phyloP scores from a whole-genome alignment of 2,113 vertebrate genomes.

The Cynocephalus volans region DNA sequence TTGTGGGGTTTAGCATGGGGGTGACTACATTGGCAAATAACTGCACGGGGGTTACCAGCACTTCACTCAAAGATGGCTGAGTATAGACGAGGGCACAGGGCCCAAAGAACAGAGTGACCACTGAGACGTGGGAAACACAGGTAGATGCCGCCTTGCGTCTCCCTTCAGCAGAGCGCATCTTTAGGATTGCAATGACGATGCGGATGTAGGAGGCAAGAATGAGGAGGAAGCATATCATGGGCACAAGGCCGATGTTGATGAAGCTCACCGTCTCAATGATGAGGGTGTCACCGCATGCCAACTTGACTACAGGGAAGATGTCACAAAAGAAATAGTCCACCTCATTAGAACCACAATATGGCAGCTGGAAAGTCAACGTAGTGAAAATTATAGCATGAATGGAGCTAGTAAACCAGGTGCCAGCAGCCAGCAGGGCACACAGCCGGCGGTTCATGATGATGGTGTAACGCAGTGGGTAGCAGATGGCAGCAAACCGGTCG shows the following conservation, averaged over 20 bases:
- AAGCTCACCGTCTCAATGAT: constrained; percentile 31
- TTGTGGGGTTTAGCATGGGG: constrained; percentile 52
- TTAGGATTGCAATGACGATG: neutral
- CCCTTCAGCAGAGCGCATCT: neutral
- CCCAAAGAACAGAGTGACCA: too few relatives aligned
- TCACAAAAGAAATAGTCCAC: constrained; percentile 68
- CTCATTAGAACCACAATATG: constrained; percentile 61
- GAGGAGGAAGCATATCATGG: neutral
- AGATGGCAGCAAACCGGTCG: constrained; percentile 81
- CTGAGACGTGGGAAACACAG: neutral
- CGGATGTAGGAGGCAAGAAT: neutral
- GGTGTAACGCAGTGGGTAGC: constrained; percentile 81
- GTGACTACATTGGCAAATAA: constrained; percentile 47
- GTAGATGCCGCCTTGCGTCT: neutral
- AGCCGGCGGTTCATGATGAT: constrained; percentile 80
- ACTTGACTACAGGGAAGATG: constrained; percentile 40
- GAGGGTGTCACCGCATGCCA: constrained; percentile 42
- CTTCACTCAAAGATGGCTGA: neutral
- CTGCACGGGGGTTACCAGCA: constrained; percentile 23
- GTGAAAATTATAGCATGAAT: constrained; percentile 61
- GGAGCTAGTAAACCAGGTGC: constrained; percentile 76
- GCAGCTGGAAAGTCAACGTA: constrained; percentile 57
- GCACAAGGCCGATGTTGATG: constrained; percentile 18
- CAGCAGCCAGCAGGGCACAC: constrained; percentile 54
- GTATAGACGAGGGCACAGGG: neutral